These are phyloP conservation scores for Sminthurinus aureus DNA, from an alignment of 2,888 invertebrate genomes.

Conservation along the genomic window DNA sequence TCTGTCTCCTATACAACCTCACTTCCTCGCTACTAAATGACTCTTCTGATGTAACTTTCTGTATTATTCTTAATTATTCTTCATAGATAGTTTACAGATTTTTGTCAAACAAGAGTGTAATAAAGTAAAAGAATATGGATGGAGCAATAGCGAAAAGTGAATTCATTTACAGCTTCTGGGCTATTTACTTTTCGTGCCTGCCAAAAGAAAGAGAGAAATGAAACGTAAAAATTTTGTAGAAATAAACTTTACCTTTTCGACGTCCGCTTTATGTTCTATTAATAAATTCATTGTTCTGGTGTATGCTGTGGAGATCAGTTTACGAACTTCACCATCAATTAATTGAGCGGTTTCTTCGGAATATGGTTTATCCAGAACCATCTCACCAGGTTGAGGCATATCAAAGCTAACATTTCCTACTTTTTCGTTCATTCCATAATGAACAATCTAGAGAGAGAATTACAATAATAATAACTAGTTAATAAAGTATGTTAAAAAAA, in stretches of 20 bases:
- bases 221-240: too few species aligned
- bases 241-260: constrained; percentile 72
- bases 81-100: too few species aligned
- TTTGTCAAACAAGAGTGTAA: too few species aligned
- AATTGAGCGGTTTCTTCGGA: constrained; percentile 96
- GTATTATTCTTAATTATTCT: too few species aligned
- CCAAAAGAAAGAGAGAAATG: too few species aligned
- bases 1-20: background rate
- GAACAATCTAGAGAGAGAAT: constrained; percentile 74
- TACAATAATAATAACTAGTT: constrained; percentile 21
- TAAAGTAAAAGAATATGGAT: too few species aligned
- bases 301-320: constrained; percentile 80
- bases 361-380: constrained; percentile 94
- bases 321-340: constrained; percentile 91
- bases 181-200: too few species aligned
- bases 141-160: too few species aligned
- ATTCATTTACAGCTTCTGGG: too few species aligned
- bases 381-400: constrained; percentile 90
- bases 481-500: background rate
- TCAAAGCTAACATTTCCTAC: constrained; percentile 97
- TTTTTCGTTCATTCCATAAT: constrained; percentile 97
- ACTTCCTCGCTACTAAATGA: too few species aligned
- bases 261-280: constrained; percentile 80
- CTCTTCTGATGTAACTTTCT: too few species aligned
- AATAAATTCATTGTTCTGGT: constrained; percentile 80